These are phyloP conservation scores for Melanaphis sacchari DNA, from an alignment of 1,140 invertebrate species.

Conservation along the genomic window DNA sequence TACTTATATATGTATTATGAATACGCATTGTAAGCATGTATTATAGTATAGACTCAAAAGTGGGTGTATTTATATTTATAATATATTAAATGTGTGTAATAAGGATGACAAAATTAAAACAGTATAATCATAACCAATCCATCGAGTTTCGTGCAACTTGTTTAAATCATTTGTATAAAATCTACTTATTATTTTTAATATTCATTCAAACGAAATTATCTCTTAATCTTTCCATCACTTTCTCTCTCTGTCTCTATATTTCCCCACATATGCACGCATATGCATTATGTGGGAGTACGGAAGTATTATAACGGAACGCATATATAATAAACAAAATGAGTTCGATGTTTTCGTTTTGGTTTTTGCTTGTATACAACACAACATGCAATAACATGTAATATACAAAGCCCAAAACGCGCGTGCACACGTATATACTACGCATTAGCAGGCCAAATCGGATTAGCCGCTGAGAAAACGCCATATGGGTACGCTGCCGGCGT, in stretches of 20 bases:
- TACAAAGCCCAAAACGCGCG: not conserved
- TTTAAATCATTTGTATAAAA: not conserved
- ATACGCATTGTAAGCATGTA: not conserved
- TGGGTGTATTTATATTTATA: not conserved
- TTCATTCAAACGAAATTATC: not conserved
- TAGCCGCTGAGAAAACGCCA: conserved; percentile 54
- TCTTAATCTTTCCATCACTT: not conserved
- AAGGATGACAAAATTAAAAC: not conserved
- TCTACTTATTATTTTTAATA: not conserved
- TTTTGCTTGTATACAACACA: not conserved
- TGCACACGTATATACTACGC: not conserved
- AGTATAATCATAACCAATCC: not conserved
- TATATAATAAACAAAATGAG: not conserved
- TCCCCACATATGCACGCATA: no score
- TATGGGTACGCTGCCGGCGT: conserved; percentile 35
- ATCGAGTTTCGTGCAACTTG: not conserved
- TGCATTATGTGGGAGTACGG: no score
- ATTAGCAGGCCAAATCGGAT: conserved; percentile 54
- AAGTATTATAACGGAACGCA: not conserved
- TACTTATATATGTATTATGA: not conserved
- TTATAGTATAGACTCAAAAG: not conserved
- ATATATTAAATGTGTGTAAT: not conserved
- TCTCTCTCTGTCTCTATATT: not conserved
- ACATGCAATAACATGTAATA: not conserved
- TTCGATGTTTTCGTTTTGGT: conserved; percentile 53